phyloP scores from a whole-genome alignment of 2,113 vertebrate genomes.

The Chloropsis cyanopogon region DNA sequence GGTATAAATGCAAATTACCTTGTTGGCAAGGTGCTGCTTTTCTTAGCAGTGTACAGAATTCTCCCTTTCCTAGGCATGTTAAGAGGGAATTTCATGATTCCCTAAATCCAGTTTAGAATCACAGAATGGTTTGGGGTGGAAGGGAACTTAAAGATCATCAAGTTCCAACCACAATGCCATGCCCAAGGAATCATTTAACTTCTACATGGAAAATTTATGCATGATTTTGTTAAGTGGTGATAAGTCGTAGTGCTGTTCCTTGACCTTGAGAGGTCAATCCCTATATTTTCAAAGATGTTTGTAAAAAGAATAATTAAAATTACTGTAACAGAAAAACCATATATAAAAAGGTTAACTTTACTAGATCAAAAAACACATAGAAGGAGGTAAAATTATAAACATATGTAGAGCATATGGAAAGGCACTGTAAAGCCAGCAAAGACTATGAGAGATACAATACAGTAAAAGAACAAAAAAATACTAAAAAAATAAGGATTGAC shows the following conservation, averaged over 20 bases:
- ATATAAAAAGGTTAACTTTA: background rate
- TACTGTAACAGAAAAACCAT: rapidly evolving
- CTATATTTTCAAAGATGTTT: rapidly evolving
- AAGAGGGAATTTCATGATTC: background rate
- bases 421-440: rapidly evolving
- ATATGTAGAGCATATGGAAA: rapidly evolving
- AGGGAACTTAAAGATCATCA: background rate
- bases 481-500: rapidly evolving
- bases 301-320: rapidly evolving
- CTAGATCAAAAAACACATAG: rapidly evolving
- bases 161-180: background rate
- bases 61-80: background rate
- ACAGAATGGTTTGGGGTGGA: background rate
- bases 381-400: background rate
- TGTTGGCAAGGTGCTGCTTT: background rate
- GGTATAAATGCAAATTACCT: background rate
- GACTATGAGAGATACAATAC: rapidly evolving
- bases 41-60: background rate
- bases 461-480: background rate
- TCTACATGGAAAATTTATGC: background rate
- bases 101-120: background rate
- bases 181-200: background rate
- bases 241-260: background rate
- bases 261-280: background rate
- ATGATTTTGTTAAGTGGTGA: background rate